phyloP scores from a whole-genome alignment of 2,797 vertebrate genomes.

The Leptatherina wallacei region DNA sequence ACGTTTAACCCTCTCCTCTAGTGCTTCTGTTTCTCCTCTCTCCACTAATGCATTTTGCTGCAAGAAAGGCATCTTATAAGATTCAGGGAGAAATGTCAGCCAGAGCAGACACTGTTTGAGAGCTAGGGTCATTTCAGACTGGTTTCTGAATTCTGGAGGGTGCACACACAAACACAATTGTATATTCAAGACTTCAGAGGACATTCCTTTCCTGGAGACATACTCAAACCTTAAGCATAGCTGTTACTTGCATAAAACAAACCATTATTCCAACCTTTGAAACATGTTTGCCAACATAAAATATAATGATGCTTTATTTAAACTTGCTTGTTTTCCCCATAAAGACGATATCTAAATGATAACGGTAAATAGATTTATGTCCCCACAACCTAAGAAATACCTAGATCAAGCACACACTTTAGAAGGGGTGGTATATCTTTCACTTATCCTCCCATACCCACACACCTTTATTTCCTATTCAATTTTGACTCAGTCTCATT shows the following conservation, averaged over 20 bases:
- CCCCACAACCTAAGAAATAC: background rate
- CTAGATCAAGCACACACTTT: slow-evolving; percentile 10
- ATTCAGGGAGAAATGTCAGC: slow-evolving; percentile 81
- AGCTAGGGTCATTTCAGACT: slow-evolving; percentile 76
- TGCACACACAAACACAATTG: slow-evolving; percentile 22
- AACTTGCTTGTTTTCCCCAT: background rate
- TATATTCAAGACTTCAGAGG: background rate
- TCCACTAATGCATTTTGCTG: slow-evolving; percentile 78
- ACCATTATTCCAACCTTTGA: background rate
- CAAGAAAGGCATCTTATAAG: slow-evolving; percentile 81
- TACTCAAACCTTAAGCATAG: background rate
- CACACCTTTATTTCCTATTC: slow-evolving; percentile 31
- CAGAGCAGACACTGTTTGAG: slow-evolving; percentile 72
- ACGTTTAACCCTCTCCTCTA: slow-evolving; percentile 82
- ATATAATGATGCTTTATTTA: background rate
- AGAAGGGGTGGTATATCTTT: slow-evolving; percentile 54
- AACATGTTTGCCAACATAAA: background rate
- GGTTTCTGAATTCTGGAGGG: slow-evolving; percentile 67
- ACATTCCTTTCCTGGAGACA: background rate
- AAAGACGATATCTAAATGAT: background rate
- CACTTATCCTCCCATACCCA: slow-evolving; percentile 17
- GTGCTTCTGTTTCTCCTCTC: slow-evolving; percentile 72
- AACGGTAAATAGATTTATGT: slow-evolving; percentile 1
- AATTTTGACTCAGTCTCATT: slow-evolving; percentile 48
- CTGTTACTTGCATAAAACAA: background rate